These are phyloP conservation scores for Macrosoma leucophasiata DNA, from an alignment of 2,888 invertebrate genomes.

Conservation along the genomic window DNA sequence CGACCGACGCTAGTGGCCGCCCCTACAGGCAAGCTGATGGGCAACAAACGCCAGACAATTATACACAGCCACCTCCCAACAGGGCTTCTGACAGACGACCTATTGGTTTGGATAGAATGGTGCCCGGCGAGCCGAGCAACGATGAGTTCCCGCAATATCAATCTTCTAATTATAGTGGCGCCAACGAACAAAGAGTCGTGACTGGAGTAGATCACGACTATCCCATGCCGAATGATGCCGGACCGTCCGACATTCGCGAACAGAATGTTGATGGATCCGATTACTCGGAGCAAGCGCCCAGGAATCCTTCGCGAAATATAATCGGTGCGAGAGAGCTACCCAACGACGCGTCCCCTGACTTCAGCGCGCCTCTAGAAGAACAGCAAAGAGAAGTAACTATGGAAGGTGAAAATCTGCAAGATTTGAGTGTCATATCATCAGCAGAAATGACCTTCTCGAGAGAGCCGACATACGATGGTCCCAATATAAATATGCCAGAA, in stretches of 20 bases:
- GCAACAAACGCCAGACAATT: conserved; percentile 52
- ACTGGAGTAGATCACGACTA: conserved; percentile 72
- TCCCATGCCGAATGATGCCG: conserved; percentile 40
- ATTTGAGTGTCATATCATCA: conserved; percentile 53
- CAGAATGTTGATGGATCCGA: conserved; percentile 67
- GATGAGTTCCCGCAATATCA: conserved; percentile 56
- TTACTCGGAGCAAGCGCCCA: conserved; percentile 46
- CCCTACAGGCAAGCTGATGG: conserved; percentile 65
- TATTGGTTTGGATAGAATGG: conserved; percentile 76
- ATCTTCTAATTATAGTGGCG: conserved; percentile 46
- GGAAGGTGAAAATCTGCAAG: conserved; percentile 77
- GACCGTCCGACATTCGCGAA: conserved; percentile 51
- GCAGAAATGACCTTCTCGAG: conserved; percentile 53
- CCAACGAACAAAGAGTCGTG: conserved; percentile 70
- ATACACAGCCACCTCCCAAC: conserved; percentile 39
- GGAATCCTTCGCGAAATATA: conserved; percentile 43
- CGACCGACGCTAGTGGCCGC: conserved; percentile 45
- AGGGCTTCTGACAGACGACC: conserved; percentile 58
- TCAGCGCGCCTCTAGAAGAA: conserved; percentile 40
- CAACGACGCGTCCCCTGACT: conserved; percentile 40
- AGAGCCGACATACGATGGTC: conserved; percentile 70
- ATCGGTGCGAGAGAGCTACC: conserved; percentile 41
- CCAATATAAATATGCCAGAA: conserved; percentile 47
- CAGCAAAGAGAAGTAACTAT: conserved; percentile 73
- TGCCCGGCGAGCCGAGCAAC: conserved; percentile 77